phyloP scores from a whole-genome alignment of 2,888 invertebrate genomes.

The Camponotus fellah region DNA sequence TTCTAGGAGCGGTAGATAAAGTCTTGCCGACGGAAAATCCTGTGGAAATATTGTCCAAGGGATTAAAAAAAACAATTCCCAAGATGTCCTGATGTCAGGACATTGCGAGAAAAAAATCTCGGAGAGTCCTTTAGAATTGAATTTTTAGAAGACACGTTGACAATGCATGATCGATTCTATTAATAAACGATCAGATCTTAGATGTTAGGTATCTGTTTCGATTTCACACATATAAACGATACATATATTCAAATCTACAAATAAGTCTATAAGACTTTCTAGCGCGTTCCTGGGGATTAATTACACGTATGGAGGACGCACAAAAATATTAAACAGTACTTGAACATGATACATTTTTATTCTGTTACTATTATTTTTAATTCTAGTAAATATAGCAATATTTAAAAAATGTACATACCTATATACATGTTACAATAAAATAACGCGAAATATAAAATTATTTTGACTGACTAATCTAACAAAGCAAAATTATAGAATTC shows the following conservation, averaged over 20 bases:
- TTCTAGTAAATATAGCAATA: background rate
- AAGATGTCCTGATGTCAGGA: background rate
- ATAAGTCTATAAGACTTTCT: background rate
- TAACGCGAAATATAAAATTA: background rate
- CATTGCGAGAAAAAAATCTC: background rate
- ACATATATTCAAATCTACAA: background rate
- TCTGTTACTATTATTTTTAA: background rate
- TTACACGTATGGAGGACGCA: background rate
- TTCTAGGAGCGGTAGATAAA: slow-evolving; percentile 16
- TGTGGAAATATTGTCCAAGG: background rate
- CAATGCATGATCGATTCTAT: background rate
- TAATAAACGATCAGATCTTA: background rate
- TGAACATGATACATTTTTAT: background rate
- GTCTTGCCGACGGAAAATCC: slow-evolving; percentile 15
- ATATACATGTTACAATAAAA: background rate
- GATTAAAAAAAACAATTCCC: background rate
- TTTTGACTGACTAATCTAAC: background rate
- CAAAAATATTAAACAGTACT: background rate
- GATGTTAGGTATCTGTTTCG: background rate
- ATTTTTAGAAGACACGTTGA: background rate
- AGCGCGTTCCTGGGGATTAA: background rate
- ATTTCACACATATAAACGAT: background rate
- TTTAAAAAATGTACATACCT: background rate
- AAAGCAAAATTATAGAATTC: background rate
- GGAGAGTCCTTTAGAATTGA: background rate